Conservation (phyloP, 2,888 invertebrate genomes). For the Hirudinaria manillensis region DNA sequence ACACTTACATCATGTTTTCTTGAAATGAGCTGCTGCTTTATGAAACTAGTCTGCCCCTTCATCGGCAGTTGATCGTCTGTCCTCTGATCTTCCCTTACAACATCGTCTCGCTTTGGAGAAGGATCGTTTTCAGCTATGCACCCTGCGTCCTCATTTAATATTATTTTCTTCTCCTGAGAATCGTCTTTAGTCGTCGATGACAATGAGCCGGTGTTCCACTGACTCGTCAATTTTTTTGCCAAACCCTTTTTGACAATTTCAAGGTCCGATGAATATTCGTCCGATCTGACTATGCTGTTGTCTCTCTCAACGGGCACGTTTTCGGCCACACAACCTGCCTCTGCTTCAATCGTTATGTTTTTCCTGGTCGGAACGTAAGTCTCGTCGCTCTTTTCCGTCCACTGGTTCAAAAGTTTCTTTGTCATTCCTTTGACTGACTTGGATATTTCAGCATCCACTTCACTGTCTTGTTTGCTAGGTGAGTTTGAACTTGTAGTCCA, state of each 20-base stretch:
- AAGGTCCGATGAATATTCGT: background rate
- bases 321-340: conserved; percentile 19
- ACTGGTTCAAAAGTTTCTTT: conserved; percentile 18
- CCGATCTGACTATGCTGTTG: conserved; percentile 20
- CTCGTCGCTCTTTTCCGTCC: conserved; percentile 17
- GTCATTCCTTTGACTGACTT: conserved; percentile 12
- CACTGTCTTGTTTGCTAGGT: background rate
- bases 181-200: background rate
- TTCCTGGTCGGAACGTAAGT: background rate
- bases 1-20: background rate
- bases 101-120: conserved; percentile 7
- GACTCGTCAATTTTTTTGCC: background rate
- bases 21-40: conserved; percentile 11
- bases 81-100: conserved; percentile 12
- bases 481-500: background rate
- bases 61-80: conserved; percentile 6
- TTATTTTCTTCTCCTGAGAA: background rate
- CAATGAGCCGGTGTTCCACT: conserved; percentile 10
- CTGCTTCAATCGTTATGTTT: background rate
- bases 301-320: conserved; percentile 14
- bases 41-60: conserved; percentile 16
- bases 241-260: background rate
- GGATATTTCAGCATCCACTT: background rate
- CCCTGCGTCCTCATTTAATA: conserved; percentile 23
- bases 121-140: conserved; percentile 31